These are phyloP conservation scores for Buathra laborator DNA, from an alignment of 2,888 invertebrate genomes.

Conservation along the genomic window DNA sequence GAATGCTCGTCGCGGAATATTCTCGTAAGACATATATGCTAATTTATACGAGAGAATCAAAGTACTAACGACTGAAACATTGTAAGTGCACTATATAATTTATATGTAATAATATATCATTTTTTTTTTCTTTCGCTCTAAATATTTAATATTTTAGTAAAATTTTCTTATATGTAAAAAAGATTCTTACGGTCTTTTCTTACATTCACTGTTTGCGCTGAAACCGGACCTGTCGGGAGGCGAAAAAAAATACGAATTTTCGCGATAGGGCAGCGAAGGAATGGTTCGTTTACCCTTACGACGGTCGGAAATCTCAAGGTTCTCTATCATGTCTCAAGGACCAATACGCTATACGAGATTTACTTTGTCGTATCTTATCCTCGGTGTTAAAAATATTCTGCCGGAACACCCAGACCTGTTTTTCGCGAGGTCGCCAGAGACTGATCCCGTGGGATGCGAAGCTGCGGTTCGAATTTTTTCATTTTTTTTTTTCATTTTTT, in stretches of 20 bases:
- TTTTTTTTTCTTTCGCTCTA: neutral
- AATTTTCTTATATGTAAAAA: too few species aligned
- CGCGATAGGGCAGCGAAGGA: neutral
- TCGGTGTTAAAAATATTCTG: neutral
- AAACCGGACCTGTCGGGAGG: too few species aligned
- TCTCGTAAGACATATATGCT: neutral
- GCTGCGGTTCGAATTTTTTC: neutral
- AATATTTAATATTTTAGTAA: too few species aligned
- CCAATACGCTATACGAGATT: neutral
- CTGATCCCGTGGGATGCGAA: neutral
- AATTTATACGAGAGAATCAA: conserved; percentile 3
- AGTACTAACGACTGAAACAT: neutral
- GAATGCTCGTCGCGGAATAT: conserved; percentile 1
- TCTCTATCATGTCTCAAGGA: neutral
- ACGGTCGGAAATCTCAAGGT: neutral
- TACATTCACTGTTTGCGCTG: too few species aligned
- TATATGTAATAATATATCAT: neutral
- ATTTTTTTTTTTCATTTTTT: neutral
- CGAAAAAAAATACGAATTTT: neutral
- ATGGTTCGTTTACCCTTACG: neutral
- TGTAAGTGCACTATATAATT: conserved; percentile 2
- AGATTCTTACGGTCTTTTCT: too few species aligned
- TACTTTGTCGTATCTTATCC: neutral
- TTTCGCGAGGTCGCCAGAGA: neutral
- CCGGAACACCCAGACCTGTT: neutral